Percentiles rank a stretch among this genome's conserved stretches.
These are phyloP conservation scores for Ceraclea dissimilis DNA, from an alignment of 2,888 invertebrate species.

Conservation along the genomic window DNA sequence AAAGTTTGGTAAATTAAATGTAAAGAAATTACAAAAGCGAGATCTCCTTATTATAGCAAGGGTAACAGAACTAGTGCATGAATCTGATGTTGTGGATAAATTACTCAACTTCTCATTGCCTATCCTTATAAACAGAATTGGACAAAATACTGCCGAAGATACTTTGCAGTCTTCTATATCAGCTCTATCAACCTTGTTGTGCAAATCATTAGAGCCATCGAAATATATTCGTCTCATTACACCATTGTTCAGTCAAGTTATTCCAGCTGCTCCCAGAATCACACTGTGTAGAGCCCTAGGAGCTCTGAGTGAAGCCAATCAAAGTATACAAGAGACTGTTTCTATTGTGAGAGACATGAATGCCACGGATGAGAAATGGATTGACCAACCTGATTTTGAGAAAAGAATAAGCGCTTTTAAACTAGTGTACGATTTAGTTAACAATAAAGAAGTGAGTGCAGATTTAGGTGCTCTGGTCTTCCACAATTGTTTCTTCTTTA, in stretches of 20 bases:
- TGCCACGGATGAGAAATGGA: slow-evolving; percentile 77
- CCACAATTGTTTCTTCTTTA: slow-evolving; percentile 73
- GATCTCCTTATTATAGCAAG: slow-evolving; percentile 69
- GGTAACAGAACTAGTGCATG: slow-evolving; percentile 66
- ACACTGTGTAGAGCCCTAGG: slow-evolving; percentile 56
- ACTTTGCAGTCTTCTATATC: slow-evolving; percentile 61
- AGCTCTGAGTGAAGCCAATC: slow-evolving; percentile 46
- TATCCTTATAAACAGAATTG: slow-evolving; percentile 58
- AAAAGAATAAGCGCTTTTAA: slow-evolving; percentile 72
- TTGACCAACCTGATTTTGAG: slow-evolving; percentile 93
- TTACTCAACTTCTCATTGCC: slow-evolving; percentile 65
- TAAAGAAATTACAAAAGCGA: slow-evolving; percentile 54
- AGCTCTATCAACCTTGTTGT: slow-evolving; percentile 68
- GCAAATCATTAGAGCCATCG: slow-evolving; percentile 56
- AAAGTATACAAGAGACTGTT: slow-evolving; percentile 43
- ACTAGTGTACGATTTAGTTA: slow-evolving; percentile 51
- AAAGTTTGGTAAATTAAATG: slow-evolving; percentile 53
- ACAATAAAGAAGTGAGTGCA: slow-evolving; percentile 48
- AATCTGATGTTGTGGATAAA: slow-evolving; percentile 58
- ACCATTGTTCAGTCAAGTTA: slow-evolving; percentile 63
- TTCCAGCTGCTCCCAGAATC: slow-evolving; percentile 58
- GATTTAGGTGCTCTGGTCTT: slow-evolving; percentile 66
- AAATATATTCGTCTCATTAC: slow-evolving; percentile 62
- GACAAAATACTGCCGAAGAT: slow-evolving; percentile 56
- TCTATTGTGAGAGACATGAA: slow-evolving; percentile 65